Percentiles rank a stretch among this genome's conserved stretches.
Evolutionary conservation across 2,113 vertebrate genomes (phyloP).

Genomic region (Macaca nemestrina): DNA sequence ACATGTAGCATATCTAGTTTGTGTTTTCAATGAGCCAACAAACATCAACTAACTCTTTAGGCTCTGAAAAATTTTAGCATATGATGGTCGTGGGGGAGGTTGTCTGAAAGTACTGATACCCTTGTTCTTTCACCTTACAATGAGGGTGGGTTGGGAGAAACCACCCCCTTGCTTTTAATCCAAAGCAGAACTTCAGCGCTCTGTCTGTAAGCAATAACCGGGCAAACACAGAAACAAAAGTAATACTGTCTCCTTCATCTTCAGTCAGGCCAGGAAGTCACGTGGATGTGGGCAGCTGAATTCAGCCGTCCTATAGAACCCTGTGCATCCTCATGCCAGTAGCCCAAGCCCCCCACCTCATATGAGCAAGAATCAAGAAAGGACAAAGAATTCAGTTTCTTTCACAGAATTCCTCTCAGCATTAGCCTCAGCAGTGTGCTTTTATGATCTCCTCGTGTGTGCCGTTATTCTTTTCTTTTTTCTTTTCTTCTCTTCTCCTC

Average conservation of each 20-base stretch:
- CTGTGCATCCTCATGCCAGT: fast-evolving
- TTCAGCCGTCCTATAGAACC: fast-evolving
- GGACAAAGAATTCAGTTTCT: not conserved
- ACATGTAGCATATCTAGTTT: not conserved
- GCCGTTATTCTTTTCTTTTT: not conserved
- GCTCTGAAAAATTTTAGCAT: not conserved
- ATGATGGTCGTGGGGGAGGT: no score
- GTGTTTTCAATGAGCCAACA: not conserved
- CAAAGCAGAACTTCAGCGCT: not conserved
- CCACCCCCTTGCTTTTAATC: fast-evolving
- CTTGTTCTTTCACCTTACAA: fast-evolving
- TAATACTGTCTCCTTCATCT: fast-evolving
- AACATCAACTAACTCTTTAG: not conserved
- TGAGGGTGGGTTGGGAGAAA: fast-evolving
- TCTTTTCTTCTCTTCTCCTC: fast-evolving
- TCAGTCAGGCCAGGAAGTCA: not conserved
- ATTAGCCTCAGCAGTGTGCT: fast-evolving
- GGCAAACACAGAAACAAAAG: not conserved
- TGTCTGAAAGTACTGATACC: not conserved
- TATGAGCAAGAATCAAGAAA: not conserved
- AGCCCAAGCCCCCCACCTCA: fast-evolving
- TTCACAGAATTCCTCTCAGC: not conserved
- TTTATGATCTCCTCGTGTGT: not conserved
- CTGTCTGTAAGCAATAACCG: not conserved
- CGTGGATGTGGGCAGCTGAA: fast-evolving